A percentile compares a stretch with the other conserved stretches of the same genome.
Conservation (phyloP, 2,888 invertebrate genomes). For the Drosophila nr. perissopoda region DNA sequence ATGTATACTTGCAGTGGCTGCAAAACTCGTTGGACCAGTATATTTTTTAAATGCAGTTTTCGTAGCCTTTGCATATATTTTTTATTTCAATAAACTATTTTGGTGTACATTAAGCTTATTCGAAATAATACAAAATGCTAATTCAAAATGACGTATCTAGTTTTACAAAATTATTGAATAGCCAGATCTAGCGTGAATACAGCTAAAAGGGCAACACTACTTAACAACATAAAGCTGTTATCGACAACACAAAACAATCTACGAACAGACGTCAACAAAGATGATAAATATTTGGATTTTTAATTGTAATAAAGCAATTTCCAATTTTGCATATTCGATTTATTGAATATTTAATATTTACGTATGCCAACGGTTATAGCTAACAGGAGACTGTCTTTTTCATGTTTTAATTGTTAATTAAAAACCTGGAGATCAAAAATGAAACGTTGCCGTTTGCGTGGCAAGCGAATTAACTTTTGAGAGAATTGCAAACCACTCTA, state of each 20-base stretch:
- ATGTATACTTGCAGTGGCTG: not conserved
- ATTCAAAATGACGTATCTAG: not conserved
- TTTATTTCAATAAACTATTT: not conserved
- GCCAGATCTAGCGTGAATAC: not conserved
- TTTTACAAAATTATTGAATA: not conserved
- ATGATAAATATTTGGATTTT: not conserved
- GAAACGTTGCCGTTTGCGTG: not conserved
- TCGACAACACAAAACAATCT: constrained; percentile 1
- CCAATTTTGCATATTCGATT: not conserved
- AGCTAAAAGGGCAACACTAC: constrained; percentile 1
- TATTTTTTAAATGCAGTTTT: not conserved
- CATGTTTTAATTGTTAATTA: not conserved
- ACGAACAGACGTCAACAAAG: not conserved
- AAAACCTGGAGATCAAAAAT: not conserved
- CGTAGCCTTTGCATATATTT: not conserved
- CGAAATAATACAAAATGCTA: not conserved
- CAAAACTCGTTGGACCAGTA: not conserved
- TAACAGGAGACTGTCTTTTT: not conserved
- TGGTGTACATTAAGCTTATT: not conserved
- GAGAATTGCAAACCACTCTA: not conserved
- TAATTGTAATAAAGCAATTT: not conserved
- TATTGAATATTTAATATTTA: not conserved
- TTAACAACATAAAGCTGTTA: not conserved
- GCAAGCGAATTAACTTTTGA: not conserved
- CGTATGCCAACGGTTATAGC: not conserved